Evolutionary conservation across 2,888 invertebrate genomes (phyloP), one percentile per base, ranked within the genome.

Genomic region (Caenorhabditis plicata): DNA sequence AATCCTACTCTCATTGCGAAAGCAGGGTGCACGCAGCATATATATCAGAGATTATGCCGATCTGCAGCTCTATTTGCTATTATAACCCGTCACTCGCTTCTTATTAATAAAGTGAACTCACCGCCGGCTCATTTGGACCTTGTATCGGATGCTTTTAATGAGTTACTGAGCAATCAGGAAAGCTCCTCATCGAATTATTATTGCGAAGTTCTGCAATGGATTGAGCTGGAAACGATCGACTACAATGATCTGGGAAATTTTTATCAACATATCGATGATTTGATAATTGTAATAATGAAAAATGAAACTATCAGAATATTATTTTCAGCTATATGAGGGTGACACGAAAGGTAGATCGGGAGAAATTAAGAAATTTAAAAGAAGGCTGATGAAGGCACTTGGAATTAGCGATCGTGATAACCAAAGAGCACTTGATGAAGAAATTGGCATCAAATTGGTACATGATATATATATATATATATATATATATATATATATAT

Each of bases 1-100:
- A 40, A 32, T 35, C 11, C 19, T 3, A 39, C 13, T 19, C 27
- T 40, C 5, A 7, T 29, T 13, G 26, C 29, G 22, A 31, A 43
- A 17, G 27, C 47, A 0, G 23, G 26, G 4, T 11, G 20, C 2
- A 1, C 11, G 2, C 45, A 49, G 4, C 9, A 17, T 2, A n/a
- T 53, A 4, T 26, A 26, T 23, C 15, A 31, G 8, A 46, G 45
- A 22, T 17, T 58, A 25, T 44, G 44, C 15, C 27, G 58, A 36
- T 40, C 27, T 19, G 58, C 52, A 7, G 45, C 48, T 3, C n/a
- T 40, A 1, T 58, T 45, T 26, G 52, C 41, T 8, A 17, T 40
- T 9, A 32, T 58, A 19, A 52, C 58, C 11, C 36, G 49, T 8
- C 58, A 58, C 27, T 45, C 52, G 11, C 0, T n/a, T 2, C 22